Base-by-base conservation (phyloP, 2,797 vertebrate species). In the Sandelia bainsii region DNA sequence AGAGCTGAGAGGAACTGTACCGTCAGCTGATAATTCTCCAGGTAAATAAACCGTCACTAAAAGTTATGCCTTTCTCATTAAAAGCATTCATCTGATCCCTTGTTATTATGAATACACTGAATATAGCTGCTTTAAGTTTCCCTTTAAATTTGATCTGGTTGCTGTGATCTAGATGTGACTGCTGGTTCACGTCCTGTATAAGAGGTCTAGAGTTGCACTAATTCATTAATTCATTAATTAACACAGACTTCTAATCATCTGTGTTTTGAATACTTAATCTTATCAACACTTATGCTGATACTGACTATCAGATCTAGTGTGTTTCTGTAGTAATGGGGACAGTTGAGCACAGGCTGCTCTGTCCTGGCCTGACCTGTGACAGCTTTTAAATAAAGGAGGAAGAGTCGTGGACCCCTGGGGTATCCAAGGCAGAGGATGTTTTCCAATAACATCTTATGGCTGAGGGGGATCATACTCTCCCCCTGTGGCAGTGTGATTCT, bases 371-470 rank as follows among this genome's bases (percentile, higher is more conserved):
- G 79, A 84, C 87, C 84, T 63, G 69, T 63, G 81, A 85, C 84
- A 75, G 82, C 75, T 90, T 84, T 89, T 84, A 87, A 86, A 88
- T 79, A 85, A 76, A 86, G 64, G 78, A 48, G 59, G 50, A 75
- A 65, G 72, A 77, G 87, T 83, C 27, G 17, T 77, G 81, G 68
- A 69, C 77, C 83, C 82, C 73, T 42, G 75, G 67, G 82, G 84
- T 79, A 61, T 76, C 81, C 77, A 46, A 72, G 77, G 85, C 83
- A 69, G 73, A 66, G 77, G 86, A 91, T 91, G 85, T 88, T 91
- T 92, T 91, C 84, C 90, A 91, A 87, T 91, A 88, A 88, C 84
- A 91, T 86, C 83, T 90, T 86, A 86, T 73, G 79, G 80, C 84
- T 85, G 69, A 81, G 73, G 83, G 87, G 84, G 88, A 84, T 81